A percentile compares a stretch with the other conserved stretches of the same genome.
Conservation (phyloP, 2,797 vertebrate species). For the Neopelma chrysocephalum region DNA sequence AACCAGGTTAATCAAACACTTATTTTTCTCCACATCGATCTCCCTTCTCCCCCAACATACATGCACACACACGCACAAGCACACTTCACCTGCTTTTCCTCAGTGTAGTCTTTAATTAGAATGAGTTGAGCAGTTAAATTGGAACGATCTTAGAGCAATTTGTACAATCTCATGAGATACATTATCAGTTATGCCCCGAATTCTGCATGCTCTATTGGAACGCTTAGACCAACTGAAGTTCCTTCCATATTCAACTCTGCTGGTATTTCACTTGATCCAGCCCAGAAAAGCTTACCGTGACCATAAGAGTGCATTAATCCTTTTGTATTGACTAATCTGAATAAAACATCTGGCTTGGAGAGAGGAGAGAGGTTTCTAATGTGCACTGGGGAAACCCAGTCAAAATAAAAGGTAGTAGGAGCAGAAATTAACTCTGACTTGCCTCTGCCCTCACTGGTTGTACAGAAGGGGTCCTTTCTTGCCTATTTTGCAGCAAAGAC, state of each 20-base stretch:
- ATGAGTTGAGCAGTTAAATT: conserved; percentile 12
- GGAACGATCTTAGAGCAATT: conserved; percentile 11
- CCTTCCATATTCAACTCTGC: neutral
- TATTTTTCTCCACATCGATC: neutral
- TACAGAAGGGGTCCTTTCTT: neutral
- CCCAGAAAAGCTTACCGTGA: neutral
- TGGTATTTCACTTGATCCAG: neutral
- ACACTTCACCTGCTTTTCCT: neutral
- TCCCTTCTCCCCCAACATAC: neutral
- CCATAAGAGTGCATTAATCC: neutral
- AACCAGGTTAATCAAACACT: conserved; percentile 30
- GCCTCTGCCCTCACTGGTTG: neutral
- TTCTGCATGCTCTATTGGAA: neutral
- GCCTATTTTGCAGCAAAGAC: neutral
- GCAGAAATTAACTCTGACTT: neutral
- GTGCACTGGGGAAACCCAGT: neutral
- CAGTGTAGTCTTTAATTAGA: conserved; percentile 39
- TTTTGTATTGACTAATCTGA: neutral
- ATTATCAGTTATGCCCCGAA: neutral
- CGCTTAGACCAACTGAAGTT: neutral
- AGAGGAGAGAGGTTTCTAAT: neutral
- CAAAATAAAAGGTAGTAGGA: neutral
- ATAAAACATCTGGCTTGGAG: neutral
- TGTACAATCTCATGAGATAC: conserved; percentile 39
- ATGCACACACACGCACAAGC: neutral